Conservation (phyloP, 2,797 vertebrate genomes). For the Lycodopsis pacificus region DNA sequence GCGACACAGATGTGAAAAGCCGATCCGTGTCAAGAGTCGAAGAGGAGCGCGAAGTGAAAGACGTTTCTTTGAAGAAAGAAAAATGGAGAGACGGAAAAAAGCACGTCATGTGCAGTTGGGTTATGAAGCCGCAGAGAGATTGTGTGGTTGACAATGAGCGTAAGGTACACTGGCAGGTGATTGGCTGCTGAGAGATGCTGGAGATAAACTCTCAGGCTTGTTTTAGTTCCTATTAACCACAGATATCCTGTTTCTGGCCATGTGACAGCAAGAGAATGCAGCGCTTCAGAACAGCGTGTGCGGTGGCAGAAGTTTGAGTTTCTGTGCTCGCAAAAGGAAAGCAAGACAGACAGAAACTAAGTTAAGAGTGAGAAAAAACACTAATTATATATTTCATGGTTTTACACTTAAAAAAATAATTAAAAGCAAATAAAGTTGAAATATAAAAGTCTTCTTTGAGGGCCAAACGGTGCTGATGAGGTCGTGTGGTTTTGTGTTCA, state of each 20-base stretch:
- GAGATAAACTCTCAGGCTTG: slow-evolving; percentile 79
- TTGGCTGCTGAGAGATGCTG: slow-evolving; percentile 85
- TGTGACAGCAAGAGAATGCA: slow-evolving; percentile 72
- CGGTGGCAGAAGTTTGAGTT: slow-evolving; percentile 30
- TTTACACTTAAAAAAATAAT: background rate
- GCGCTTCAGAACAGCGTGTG: slow-evolving; percentile 33
- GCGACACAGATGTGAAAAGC: slow-evolving; percentile 16
- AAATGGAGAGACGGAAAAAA: slow-evolving; percentile 59
- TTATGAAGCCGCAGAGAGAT: slow-evolving; percentile 81
- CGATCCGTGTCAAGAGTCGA: background rate
- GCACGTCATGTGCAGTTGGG: slow-evolving; percentile 67
- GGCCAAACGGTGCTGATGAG: background rate
- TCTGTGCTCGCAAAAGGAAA: slow-evolving; percentile 27
- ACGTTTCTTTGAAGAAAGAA: slow-evolving; percentile 18
- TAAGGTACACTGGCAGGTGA: slow-evolving; percentile 83
- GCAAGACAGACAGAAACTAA: background rate
- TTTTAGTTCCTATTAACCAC: slow-evolving; percentile 85
- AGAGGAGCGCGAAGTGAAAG: slow-evolving; percentile 24
- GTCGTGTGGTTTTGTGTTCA: slow-evolving; percentile 52
- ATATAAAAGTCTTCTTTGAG: background rate
- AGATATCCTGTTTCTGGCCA: slow-evolving; percentile 85
- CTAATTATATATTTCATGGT: background rate
- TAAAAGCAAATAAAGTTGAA: background rate
- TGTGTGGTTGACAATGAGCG: slow-evolving; percentile 83
- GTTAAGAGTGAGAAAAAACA: slow-evolving; percentile 9